These are phyloP conservation scores for Dolichoris vasculosae DNA, from an alignment of 1,140 invertebrate genomes.

Conservation along the genomic window DNA sequence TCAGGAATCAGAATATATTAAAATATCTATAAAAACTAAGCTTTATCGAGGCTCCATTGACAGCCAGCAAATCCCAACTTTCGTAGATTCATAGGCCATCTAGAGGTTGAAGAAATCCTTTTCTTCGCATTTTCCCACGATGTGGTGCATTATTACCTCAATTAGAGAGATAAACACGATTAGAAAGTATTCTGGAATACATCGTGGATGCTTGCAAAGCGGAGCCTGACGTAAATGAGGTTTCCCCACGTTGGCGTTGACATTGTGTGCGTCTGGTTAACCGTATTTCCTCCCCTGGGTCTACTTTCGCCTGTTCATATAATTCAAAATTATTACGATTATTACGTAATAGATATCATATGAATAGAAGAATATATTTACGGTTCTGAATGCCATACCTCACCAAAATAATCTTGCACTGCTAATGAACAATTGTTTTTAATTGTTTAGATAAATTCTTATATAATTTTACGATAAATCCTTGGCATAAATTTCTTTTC, in stretches of 20 bases:
- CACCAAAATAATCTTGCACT: too few species aligned
- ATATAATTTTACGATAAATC: too few species aligned
- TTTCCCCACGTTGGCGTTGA: constrained; percentile 14
- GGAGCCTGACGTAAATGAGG: constrained; percentile 3
- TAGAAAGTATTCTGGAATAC: constrained; percentile 52
- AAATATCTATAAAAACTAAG: too few species aligned
- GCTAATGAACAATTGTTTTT: too few species aligned
- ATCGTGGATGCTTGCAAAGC: constrained; percentile 15
- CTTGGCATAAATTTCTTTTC: too few species aligned
- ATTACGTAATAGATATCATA: constrained; percentile 55
- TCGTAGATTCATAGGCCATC: not conserved
- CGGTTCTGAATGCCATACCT: not conserved
- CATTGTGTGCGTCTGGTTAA: constrained; percentile 35
- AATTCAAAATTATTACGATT: constrained; percentile 53
- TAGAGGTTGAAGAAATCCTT: not conserved
- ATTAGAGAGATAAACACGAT: constrained; percentile 10
- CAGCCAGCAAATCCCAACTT: too few species aligned
- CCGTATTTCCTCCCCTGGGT: constrained; percentile 53
- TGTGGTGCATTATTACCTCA: constrained; percentile 51
- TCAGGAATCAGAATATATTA: too few species aligned
- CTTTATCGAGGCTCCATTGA: too few species aligned
- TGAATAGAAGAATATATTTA: not conserved
- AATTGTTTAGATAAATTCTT: too few species aligned
- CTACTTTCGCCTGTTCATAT: constrained; percentile 37
- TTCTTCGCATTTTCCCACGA: not conserved